Base-by-base conservation (phyloP, 2,888 invertebrate genomes). In the Tanypteryx hageni region DNA sequence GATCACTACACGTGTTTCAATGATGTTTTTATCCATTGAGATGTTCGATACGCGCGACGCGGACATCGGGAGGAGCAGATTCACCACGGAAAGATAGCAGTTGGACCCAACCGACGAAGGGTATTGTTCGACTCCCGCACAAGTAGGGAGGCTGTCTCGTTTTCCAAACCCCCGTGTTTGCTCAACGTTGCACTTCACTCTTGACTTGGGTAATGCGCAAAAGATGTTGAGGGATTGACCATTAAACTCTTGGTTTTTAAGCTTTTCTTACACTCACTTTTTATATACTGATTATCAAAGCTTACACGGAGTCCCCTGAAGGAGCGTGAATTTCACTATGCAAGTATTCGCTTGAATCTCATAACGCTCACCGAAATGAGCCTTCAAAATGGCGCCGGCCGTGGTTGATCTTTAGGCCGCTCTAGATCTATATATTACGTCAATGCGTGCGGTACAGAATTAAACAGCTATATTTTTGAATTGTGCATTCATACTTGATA, bases 111-210 rank as follows among this genome's bases (percentile, higher is more conserved):
- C 94, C 94, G 94, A 94, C 94, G 94, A 93, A 94, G 94, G 94
- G 94, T 94, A 94, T 94, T 94, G 94, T 94, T 94, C 94, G 94
- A 94, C 95, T 95, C 95, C 95, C 95, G 95, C 95, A 95, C 95
- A 94, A 95, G 95, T 95, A 95, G 95, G 94, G 89, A 89, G 93
- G 93, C 93, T 93, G 93, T 93, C 94, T 94, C 94, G 94, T 94
- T 94, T 94, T 95, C 95, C 95, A 95, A 95, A 95, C 95, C 95
- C 95, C 95, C 95, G 95, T 95, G 95, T 95, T 95, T 95, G 94
- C 95, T 95, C 95, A 95, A 95, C 95, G 95, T 95, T 95, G 95
- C 95, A 95, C 94, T 89, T 95, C 95, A 94, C 95, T 92, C 94
- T 94, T 94, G 94, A 94, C 94, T 94, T 94, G 94, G 95, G 94